phyloP scores from a whole-genome alignment of 2,888 invertebrate species.

The Megastigmus dorsalis region DNA sequence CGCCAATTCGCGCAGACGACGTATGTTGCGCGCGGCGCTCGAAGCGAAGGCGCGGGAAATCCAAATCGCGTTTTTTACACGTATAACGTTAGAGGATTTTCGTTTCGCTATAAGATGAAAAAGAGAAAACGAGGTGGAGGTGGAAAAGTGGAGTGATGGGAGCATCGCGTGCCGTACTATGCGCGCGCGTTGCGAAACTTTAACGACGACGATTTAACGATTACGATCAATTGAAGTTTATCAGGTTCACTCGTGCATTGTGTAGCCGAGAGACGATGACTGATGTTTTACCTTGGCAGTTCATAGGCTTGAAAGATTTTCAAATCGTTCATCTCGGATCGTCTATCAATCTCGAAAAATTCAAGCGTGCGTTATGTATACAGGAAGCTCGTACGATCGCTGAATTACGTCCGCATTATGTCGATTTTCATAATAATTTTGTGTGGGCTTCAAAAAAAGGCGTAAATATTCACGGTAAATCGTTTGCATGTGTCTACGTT shows the following conservation, averaged over 20 bases:
- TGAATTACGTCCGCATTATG: no score
- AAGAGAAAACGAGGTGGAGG: slow-evolving; percentile 2
- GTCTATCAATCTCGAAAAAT: no score
- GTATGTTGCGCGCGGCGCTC: no score
- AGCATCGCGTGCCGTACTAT: not conserved
- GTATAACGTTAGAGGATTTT: not conserved
- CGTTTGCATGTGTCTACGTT: no score
- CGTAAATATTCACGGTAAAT: no score
- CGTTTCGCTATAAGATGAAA: not conserved
- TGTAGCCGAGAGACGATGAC: slow-evolving; percentile 1
- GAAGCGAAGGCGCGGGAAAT: slow-evolving; percentile 17
- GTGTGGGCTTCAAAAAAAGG: no score
- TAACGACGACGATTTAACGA: slow-evolving; percentile 29
- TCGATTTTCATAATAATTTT: no score
- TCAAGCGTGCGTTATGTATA: no score
- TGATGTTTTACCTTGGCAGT: slow-evolving; percentile 2
- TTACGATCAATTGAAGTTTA: slow-evolving; percentile 52
- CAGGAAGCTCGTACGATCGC: no score
- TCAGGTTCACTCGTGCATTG: slow-evolving; percentile 24
- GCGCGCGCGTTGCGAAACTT: slow-evolving; percentile 38
- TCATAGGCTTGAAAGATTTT: not conserved
- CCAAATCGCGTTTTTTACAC: not conserved
- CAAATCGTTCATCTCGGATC: no score
- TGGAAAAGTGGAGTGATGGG: not conserved
- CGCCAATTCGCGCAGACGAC: slow-evolving; percentile 8